phyloP scores from a whole-genome alignment of 2,113 vertebrate species.

The Genyomyrus donnyi region DNA sequence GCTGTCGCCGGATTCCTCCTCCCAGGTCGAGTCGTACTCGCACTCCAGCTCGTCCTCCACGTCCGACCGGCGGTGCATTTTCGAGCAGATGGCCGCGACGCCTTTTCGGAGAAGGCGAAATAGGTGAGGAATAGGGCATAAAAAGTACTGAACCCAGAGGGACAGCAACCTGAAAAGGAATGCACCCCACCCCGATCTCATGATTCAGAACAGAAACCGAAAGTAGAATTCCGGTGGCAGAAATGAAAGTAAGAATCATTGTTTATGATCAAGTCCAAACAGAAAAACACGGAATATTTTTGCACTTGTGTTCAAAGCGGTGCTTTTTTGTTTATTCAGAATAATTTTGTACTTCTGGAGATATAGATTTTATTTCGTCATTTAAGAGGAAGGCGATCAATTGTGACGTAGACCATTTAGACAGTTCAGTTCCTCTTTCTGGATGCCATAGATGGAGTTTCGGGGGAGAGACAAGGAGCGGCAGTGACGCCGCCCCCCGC shows the following conservation, averaged over 20 bases:
- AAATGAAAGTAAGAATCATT: neutral
- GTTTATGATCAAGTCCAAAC: neutral
- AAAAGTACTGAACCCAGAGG: neutral
- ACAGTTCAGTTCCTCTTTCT: neutral
- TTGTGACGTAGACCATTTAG: neutral
- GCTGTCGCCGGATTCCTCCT: slow-evolving; percentile 33
- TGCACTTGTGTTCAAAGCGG: neutral
- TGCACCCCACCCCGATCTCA: neutral
- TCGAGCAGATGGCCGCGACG: neutral
- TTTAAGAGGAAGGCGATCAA: neutral
- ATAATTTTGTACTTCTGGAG: neutral
- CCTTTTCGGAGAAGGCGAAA: neutral
- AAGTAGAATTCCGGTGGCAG: neutral
- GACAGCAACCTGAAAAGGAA: neutral
- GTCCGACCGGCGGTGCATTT: neutral
- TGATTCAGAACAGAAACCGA: slow-evolving; percentile 19
- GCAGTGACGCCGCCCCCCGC: neutral
- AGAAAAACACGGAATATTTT: neutral
- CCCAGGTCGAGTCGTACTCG: slow-evolving; percentile 66
- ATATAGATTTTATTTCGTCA: neutral
- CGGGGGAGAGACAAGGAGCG: neutral
- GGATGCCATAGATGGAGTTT: neutral
- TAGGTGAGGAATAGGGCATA: too few relatives aligned
- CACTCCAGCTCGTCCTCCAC: slow-evolving; percentile 37
- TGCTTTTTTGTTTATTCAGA: neutral